Conservation (phyloP, 2,888 invertebrate genomes). For the Glyphotaelius pellucidus region DNA sequence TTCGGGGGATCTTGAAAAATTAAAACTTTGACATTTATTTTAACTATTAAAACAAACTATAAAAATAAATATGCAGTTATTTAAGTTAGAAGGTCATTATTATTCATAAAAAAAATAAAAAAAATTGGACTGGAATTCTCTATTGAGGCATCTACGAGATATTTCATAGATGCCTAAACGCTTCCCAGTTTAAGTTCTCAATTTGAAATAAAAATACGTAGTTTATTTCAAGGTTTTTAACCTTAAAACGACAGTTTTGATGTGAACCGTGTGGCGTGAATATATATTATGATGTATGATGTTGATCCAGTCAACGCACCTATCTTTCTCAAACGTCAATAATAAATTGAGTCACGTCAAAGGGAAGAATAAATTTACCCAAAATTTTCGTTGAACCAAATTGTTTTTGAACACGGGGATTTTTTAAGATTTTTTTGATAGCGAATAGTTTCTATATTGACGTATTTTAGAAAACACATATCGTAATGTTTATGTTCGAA, state of each 20-base stretch:
- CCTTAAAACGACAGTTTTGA: background rate
- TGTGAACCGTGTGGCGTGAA: background rate
- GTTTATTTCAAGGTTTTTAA: background rate
- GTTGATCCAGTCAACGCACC: background rate
- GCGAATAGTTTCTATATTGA: background rate
- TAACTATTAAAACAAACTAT: too few species aligned
- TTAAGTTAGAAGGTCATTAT: too few species aligned
- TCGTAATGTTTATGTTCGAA: background rate
- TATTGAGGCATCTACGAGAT: too few species aligned
- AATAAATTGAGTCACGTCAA: background rate
- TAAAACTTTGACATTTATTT: too few species aligned
- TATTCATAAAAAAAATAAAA: too few species aligned
- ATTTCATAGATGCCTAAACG: background rate
- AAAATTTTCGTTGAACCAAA: background rate
- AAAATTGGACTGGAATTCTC: too few species aligned
- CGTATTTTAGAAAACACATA: background rate
- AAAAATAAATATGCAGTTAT: too few species aligned
- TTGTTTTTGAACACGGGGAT: background rate
- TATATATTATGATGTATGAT: background rate
- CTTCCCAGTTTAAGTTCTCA: background rate
- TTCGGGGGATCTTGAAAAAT: too few species aligned
- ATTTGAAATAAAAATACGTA: background rate
- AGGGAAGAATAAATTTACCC: background rate
- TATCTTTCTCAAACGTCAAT: background rate
- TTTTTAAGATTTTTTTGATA: background rate